Conservation (phyloP, 2,888 invertebrate genomes). For the Agrilus mali region DNA sequence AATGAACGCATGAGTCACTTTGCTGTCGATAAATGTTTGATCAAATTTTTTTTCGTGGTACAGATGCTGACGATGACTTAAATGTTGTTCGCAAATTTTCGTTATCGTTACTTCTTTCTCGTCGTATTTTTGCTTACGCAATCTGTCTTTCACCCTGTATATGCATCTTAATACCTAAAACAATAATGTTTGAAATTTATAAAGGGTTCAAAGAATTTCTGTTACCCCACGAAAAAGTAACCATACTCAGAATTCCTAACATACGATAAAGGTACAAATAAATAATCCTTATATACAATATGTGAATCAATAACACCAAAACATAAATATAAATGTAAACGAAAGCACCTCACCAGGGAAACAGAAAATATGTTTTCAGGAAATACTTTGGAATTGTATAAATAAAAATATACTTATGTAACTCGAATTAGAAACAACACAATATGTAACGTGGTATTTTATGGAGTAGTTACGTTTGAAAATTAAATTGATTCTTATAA, state of each 20-base stretch:
- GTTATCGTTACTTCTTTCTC: slow-evolving; percentile 11
- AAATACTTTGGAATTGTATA: no score
- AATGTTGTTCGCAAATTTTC: slow-evolving; percentile 17
- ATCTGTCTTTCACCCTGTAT: slow-evolving; percentile 14
- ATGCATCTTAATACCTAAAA: slow-evolving; percentile 15
- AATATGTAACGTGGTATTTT: no score
- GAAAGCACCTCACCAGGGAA: no score
- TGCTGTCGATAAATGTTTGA: slow-evolving; percentile 16
- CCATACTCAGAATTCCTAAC: slow-evolving; percentile 28
- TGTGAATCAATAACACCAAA: no score
- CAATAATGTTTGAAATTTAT: not conserved
- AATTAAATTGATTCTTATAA: no score
- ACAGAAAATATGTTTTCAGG: no score
- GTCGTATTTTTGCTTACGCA: slow-evolving; percentile 14
- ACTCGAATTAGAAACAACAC: no score
- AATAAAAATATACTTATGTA: no score
- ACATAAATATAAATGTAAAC: no score
- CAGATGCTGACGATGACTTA: slow-evolving; percentile 14
- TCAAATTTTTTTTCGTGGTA: slow-evolving; percentile 14
- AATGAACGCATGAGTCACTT: slow-evolving; percentile 18
- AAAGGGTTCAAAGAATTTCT: not conserved
- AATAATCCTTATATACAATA: no score
- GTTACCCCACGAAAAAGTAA: not conserved
- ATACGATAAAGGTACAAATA: no score
- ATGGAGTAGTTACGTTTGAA: no score